Conservation (phyloP, 2,888 invertebrate species). For the Globia sparganii region DNA sequence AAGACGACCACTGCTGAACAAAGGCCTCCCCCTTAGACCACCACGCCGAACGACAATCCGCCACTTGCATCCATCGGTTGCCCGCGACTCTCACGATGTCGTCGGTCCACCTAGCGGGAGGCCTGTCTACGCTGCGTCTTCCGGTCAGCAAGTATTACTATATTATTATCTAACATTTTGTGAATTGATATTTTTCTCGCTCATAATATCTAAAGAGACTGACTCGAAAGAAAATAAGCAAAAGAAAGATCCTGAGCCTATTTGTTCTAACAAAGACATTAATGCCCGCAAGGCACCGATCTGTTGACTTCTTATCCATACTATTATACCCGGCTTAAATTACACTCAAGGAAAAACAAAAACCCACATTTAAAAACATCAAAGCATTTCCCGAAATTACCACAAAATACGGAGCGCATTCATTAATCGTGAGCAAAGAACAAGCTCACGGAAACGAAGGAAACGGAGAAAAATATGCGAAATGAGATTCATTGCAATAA, state of each 20-base stretch:
- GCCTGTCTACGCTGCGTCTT: no score
- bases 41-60: no score
- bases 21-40: no score
- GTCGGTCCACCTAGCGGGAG: no score
- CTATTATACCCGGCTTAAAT: neutral
- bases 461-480: slow-evolving; percentile 59
- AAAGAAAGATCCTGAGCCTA: neutral
- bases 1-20: no score
- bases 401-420: slow-evolving; percentile 51
- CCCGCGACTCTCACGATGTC: no score
- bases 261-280: neutral
- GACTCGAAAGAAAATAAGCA: no score
- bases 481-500: slow-evolving; percentile 70
- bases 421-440: slow-evolving; percentile 63
- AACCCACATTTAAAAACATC: slow-evolving; percentile 15
- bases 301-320: slow-evolving; percentile 6
- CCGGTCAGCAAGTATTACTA: no score
- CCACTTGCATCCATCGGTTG: no score
- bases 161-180: neutral
- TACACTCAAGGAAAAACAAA: slow-evolving; percentile 10
- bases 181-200: neutral
- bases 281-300: neutral
- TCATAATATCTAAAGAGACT: neutral
- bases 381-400: slow-evolving; percentile 35
- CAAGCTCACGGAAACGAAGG: slow-evolving; percentile 49